A percentile compares a stretch with the other conserved stretches of the same genome.
Evolutionary conservation across 2,113 vertebrate genomes (phyloP).

Genomic region (Paramisgurnus dabryanus): DNA sequence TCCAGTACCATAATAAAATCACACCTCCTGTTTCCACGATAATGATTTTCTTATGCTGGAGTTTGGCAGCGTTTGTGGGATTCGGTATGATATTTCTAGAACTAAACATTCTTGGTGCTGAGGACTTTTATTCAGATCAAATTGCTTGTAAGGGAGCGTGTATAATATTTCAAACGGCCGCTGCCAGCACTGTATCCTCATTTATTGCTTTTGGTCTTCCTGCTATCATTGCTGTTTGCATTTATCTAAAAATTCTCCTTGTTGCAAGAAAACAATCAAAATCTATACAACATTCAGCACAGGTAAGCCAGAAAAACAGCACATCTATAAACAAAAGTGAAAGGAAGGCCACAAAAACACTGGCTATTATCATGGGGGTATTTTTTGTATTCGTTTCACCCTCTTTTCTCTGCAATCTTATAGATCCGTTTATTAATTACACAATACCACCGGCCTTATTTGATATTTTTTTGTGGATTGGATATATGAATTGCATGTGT

Average conservation of each 20-base stretch:
- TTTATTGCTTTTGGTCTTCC: slow-evolving; percentile 79
- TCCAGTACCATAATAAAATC: slow-evolving; percentile 78
- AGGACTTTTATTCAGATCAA: slow-evolving; percentile 61
- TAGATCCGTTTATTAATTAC: slow-evolving; percentile 75
- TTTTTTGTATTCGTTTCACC: slow-evolving; percentile 81
- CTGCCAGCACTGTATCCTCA: slow-evolving; percentile 71
- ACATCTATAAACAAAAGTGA: slow-evolving; percentile 62
- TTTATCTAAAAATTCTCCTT: slow-evolving; percentile 81
- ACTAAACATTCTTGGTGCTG: slow-evolving; percentile 74
- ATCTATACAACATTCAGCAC: slow-evolving; percentile 65
- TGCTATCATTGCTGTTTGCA: slow-evolving; percentile 73
- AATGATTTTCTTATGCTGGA: slow-evolving; percentile 78
- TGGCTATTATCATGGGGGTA: slow-evolving; percentile 78
- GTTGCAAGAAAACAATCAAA: slow-evolving; percentile 77
- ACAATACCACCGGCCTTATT: slow-evolving; percentile 66
- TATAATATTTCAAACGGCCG: slow-evolving; percentile 73
- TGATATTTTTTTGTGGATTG: slow-evolving; percentile 79
- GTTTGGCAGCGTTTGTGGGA: slow-evolving; percentile 74
- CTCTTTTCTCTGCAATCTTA: slow-evolving; percentile 77
- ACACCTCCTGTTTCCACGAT: slow-evolving; percentile 59
- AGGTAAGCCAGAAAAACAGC: slow-evolving; percentile 50
- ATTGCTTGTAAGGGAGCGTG: slow-evolving; percentile 71
- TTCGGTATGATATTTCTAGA: slow-evolving; percentile 81
- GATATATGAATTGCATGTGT: slow-evolving; percentile 82
- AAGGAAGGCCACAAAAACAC: slow-evolving; percentile 78